Base-by-base conservation (phyloP, 2,888 invertebrate species). In the Gymnocheta viridis region DNA sequence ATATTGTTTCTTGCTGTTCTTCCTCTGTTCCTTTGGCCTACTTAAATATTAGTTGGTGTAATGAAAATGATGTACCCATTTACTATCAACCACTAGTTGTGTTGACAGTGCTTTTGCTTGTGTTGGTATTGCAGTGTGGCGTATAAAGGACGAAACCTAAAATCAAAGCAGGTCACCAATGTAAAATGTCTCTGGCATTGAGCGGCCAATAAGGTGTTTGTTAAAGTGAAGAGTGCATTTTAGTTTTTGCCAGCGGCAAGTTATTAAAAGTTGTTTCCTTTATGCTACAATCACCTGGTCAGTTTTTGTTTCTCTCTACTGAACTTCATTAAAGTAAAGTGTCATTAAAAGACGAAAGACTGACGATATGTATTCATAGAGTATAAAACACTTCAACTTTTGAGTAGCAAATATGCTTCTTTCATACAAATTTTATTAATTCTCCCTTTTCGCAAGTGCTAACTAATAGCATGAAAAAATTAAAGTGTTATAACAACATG, bases 261-360 rank as follows among this genome's bases (percentile, higher is more conserved):
- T 80, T 73, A 58, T 49, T 66, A 49, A 44, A 24, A 56, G 27
- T 49, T 73, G 32, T 49, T 24, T 60, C 19, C 49, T 67, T 54
- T 60, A 17, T 73, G 41, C 38, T 49, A 49, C 32, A 66, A 58
- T 49, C 73, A 72, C 47, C 47, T 81, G 60, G 67, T 62, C 29
- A 58, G 17, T 66, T 66, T 19, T n/a, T 60, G 10, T 51, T 56
- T 70, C 10, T 35, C 17, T 7, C 7, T 54, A 24, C 17, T 41
- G 70, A 32, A 77, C 56, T 72, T 77, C 41, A 82, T 72, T 77
- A 60, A 44, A 27, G 7, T 78, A 1, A 78, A 66, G 49, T 67
- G 58, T 51, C 73, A 67, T 58, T 67, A 22, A 17, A 41, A 62
- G 60, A 47, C 24, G 56, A 56, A n/a, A 56, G 29, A 22, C 51